Base-by-base conservation (phyloP, 2,113 vertebrate species). In the Anthoscopus minutus region DNA sequence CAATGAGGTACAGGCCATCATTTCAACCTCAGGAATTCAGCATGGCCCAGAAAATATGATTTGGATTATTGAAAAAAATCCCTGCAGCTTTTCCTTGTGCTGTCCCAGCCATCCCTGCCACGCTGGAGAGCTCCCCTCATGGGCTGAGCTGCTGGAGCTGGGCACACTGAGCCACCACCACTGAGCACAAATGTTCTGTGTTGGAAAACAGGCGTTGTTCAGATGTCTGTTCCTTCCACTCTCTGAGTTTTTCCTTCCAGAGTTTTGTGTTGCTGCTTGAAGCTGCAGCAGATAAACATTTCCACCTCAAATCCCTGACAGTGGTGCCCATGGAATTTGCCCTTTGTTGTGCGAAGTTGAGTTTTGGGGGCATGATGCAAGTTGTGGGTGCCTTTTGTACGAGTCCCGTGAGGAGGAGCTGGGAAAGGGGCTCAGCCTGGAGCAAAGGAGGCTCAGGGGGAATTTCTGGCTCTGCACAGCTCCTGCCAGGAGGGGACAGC, bases 11-110 rank as follows among this genome's bases (percentile, higher is more conserved):
- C 11, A 7, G 18, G 57, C 17, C 6, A 2, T 19, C 4, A 37
- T 12, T 65, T 37, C n/a, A 8, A 35, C 24, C 58, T 45, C 6
- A 4, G 50, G 31, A 72, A 17, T 72, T 23, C 28, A 4, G 54
- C 19, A 1, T 2, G 3, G 9, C 31, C 62, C 5, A 2, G 23
- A 19, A 10, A 33, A 47, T 14, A 20, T 3, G 40, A 20, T 4
- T 1, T 11, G 45, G 15, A 10, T 45, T 37, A n/a, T 19, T 65
- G 48, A 10, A 22, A 40, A 10, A 22, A 40, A 65, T 30, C 6
- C n/a, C 31, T n/a, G 70, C 40, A 37, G 24, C 48, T 71, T 1
- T 61, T 54, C 38, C 71, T 58, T 24, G 42, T 4, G 2, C 48
- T 27, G 1, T 35, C 33, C 64, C 79, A 58, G 70, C 30, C 51